Evolutionary conservation across 2,113 vertebrate genomes (phyloP).

Genomic region (Trichechus manatus): DNA sequence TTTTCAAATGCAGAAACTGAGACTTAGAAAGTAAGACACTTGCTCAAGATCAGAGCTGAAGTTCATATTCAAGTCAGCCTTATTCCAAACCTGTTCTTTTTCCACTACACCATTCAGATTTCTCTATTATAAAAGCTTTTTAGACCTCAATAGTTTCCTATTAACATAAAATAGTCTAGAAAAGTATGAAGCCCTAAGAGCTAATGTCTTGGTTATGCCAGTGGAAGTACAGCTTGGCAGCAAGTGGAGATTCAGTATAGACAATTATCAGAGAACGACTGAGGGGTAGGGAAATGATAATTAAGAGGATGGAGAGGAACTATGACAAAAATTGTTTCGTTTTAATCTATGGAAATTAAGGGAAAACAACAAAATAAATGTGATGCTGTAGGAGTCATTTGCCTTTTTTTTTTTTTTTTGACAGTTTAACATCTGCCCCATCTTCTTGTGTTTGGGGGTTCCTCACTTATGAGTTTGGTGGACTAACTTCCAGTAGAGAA

Average conservation of each 20-base stretch:
- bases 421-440: rapidly evolving
- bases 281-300: background rate
- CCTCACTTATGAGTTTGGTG: background rate
- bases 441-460: background rate
- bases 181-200: conserved; percentile 48
- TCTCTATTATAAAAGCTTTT: conserved; percentile 53
- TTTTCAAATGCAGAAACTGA: conserved; percentile 35
- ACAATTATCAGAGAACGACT: background rate
- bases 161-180: conserved; percentile 43
- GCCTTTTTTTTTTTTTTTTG: background rate
- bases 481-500: background rate
- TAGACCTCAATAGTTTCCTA: background rate
- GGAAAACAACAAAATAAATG: conserved; percentile 7
- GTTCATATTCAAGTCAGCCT: background rate
- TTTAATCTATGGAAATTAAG: background rate
- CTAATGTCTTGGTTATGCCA: conserved; percentile 38
- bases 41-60: background rate
- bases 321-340: background rate
- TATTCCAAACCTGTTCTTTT: conserved; percentile 7
- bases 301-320: background rate
- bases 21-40: background rate
- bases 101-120: background rate
- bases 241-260: conserved; percentile 44
- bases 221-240: conserved; percentile 39
- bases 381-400: background rate